Evolutionary conservation across 2,888 invertebrate genomes (phyloP).

Genomic region (Apantesis nais): DNA sequence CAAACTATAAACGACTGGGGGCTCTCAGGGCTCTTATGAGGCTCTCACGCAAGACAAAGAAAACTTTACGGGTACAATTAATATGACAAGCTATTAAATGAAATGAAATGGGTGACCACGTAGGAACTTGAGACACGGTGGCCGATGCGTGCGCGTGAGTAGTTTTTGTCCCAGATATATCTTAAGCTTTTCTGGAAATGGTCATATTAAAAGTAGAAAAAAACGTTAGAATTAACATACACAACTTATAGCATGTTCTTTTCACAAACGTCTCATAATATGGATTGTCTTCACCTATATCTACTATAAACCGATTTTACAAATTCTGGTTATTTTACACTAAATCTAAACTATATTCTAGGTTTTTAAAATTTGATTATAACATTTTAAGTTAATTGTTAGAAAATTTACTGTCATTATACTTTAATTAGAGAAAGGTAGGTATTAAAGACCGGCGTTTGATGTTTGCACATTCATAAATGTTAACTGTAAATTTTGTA

Average conservation of each 20-base stretch:
- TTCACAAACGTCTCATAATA: too few species aligned
- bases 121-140: constrained; percentile 56
- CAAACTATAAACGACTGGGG: constrained; percentile 65
- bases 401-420: too few species aligned
- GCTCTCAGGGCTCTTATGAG: constrained; percentile 61
- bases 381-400: neutral
- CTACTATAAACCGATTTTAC: too few species aligned
- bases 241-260: too few species aligned
- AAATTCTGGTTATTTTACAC: too few species aligned
- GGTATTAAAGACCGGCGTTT: neutral
- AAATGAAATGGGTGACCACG: constrained; percentile 71
- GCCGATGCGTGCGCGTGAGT: constrained; percentile 43
- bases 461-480: neutral
- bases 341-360: too few species aligned
- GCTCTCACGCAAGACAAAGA: constrained; percentile 57
- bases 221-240: too few species aligned
- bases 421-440: neutral
- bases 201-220: too few species aligned
- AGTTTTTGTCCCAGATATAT: constrained; percentile 27
- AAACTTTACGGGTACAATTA: constrained; percentile 49
- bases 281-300: too few species aligned
- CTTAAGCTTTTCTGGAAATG: neutral
- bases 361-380: neutral
- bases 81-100: constrained; percentile 73
- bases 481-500: neutral